phyloP scores from a whole-genome alignment of 2,888 invertebrate species.

The Malachius bipustulatus region DNA sequence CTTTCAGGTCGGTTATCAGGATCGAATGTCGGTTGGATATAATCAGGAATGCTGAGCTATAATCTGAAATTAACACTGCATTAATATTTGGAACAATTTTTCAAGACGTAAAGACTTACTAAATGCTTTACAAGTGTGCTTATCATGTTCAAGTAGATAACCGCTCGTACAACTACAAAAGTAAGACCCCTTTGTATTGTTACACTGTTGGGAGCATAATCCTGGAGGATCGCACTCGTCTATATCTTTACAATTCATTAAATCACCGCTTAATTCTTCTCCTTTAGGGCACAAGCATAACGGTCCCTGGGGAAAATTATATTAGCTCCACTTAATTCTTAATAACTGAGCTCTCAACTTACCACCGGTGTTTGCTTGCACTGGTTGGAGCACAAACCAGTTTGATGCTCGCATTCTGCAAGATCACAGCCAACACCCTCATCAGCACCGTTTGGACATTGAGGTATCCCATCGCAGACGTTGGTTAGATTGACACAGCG shows the following conservation, averaged over 20 bases:
- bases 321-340: not conserved
- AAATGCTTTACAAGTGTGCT: constrained; percentile 82
- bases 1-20: constrained; percentile 78
- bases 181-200: constrained; percentile 81
- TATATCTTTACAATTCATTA: constrained; percentile 62
- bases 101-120: constrained; percentile 34
- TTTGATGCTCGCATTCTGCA: constrained; percentile 63
- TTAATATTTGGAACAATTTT: constrained; percentile 6
- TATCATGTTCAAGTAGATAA: constrained; percentile 67
- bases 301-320: constrained; percentile 48
- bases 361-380: constrained; percentile 72
- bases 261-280: constrained; percentile 61
- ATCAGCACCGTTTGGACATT: constrained; percentile 89
- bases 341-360: constrained; percentile 10
- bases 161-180: constrained; percentile 79
- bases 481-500: constrained; percentile 76
- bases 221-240: constrained; percentile 86
- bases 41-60: constrained; percentile 82
- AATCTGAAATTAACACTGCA: constrained; percentile 40
- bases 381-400: constrained; percentile 67
- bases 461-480: constrained; percentile 77
- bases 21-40: constrained; percentile 92
- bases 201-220: constrained; percentile 82
- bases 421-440: constrained; percentile 87
- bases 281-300: constrained; percentile 84